Evolutionary conservation across 92 coral and sea anemone genomes (phyloP), one percentile per base, ranked within the genome.

Genomic region (Pocillopora meandrina): DNA sequence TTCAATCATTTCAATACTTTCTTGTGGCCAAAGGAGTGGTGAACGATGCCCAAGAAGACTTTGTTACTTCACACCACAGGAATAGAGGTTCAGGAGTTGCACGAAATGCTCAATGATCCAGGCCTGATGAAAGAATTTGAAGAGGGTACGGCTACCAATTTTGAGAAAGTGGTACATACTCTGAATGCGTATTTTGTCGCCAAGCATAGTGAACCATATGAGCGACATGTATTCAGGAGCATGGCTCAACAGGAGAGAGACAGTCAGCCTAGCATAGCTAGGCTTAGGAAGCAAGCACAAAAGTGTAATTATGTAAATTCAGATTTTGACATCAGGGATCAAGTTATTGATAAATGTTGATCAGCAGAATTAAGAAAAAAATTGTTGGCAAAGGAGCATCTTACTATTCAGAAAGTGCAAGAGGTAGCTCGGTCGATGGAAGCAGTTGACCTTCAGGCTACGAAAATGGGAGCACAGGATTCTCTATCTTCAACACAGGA

Each of bases 321-420:
- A 18, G 84, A 87, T 65, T 63, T 64, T 16, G 90, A 82, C 87
- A 81, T 75, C 63, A 87, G 90, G 75, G 90, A 87, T 75, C 83
- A 87, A 58, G 83, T 80, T 19, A 81, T 76, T 56, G 87, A 87
- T 79, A 76, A 87, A 79, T 75, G 87, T 69, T 74, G 84, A 13
- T 87, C 90, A 21, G 34, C 84, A 19, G 71, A 18, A 19, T 64
- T 87, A 71, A 87, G 78, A 15, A 12, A 66, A 58, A 87, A 87
- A 68, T 33, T 82, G 52, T 71, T 68, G 61, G 83, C 83, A 13
- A 87, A 82, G 62, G 86, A 87, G 14, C 19, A 74, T 31, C 83
- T 87, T 8, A 73, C 90, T 2, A 17, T 87, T 12, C 18, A 23
- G 64, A 87, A 87, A 16, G 63, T 80, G 71, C 81, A 80, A 72